Conservation (phyloP, 1,140 invertebrate genomes). For the Neoseiulus cucumeris region DNA sequence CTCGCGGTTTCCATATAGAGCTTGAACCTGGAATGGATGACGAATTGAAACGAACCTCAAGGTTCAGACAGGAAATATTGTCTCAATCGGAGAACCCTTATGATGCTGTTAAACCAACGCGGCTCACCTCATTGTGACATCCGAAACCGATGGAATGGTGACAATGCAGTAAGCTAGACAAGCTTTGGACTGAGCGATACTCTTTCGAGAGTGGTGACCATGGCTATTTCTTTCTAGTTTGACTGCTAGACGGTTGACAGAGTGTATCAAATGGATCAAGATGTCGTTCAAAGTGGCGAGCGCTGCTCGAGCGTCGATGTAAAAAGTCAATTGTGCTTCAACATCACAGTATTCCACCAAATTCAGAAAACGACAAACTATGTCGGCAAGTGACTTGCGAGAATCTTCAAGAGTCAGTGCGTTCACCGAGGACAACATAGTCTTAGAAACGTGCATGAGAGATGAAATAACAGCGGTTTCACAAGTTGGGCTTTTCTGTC, state of each 20-base stretch:
- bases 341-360: conserved; percentile 31
- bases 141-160: background rate
- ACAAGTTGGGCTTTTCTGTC: conserved; percentile 69
- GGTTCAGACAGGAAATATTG: too few species aligned
- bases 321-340: background rate
- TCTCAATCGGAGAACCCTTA: background rate
- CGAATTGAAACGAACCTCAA: too few species aligned
- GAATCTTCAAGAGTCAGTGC: conserved; percentile 84
- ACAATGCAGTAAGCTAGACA: background rate
- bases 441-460: conserved; percentile 9
- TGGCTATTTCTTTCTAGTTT: background rate
- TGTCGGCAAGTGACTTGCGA: conserved; percentile 53
- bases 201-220: conserved; percentile 1
- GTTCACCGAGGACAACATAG: conserved; percentile 31
- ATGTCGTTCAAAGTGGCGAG: background rate
- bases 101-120: background rate
- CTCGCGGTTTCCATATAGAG: background rate
- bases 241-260: background rate
- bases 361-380: conserved; percentile 59
- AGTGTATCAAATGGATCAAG: background rate
- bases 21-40: background rate
- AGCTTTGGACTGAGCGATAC: background rate
- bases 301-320: background rate
- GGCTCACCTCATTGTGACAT: background rate
- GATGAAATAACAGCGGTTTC: conserved; percentile 28